A percentile compares a stretch with the other conserved stretches of the same genome.
Conservation (phyloP, 2,797 vertebrate genomes). For the Amazonetta brasiliensis region DNA sequence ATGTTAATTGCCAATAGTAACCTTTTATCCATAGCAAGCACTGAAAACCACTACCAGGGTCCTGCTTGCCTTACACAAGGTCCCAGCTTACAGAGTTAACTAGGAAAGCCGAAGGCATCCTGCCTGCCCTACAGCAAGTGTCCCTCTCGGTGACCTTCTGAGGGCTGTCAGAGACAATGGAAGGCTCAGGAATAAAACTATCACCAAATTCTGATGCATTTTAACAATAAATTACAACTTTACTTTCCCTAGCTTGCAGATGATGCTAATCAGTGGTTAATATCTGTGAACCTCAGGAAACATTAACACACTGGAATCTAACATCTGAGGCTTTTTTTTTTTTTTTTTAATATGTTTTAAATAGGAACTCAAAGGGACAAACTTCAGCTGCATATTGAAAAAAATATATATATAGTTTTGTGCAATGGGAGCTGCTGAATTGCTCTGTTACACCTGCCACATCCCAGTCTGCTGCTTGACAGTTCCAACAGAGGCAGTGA, state of each 20-base stretch:
- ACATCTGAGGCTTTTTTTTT: neutral
- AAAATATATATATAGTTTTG: neutral
- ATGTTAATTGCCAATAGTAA: neutral
- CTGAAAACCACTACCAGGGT: neutral
- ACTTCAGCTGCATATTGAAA: neutral
- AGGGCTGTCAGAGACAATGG: neutral
- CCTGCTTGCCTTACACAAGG: neutral
- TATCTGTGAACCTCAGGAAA: neutral
- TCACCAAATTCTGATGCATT: neutral
- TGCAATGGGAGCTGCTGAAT: neutral
- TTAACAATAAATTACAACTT: neutral
- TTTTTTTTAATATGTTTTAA: neutral
- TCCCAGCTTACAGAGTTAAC: neutral
- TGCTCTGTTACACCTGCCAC: neutral
- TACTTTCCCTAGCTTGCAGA: neutral
- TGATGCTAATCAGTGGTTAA: neutral
- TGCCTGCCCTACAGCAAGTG: neutral
- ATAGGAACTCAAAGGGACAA: neutral
- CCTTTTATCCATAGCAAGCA: neutral
- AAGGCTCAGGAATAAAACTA: neutral
- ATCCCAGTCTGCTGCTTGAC: neutral
- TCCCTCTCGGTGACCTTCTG: neutral
- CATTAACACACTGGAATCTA: neutral
- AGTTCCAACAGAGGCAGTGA: neutral
- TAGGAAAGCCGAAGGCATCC: neutral